A percentile compares a stretch with the other conserved stretches of the same genome.
Evolutionary conservation across 2,888 invertebrate species (phyloP).

Genomic region (Noctua comes): DNA sequence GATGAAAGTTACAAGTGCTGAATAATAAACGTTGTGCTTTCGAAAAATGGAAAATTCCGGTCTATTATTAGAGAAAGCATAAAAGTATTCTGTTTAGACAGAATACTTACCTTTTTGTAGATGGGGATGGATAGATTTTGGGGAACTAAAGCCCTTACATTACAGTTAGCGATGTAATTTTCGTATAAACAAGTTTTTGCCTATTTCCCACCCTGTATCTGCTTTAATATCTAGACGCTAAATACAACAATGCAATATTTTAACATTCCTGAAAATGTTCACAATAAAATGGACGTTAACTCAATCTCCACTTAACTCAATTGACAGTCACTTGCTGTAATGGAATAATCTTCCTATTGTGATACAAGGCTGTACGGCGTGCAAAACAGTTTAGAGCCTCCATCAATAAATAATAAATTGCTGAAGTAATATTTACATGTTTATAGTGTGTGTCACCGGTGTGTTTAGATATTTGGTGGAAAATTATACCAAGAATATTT

Average conservation of each 20-base stretch:
- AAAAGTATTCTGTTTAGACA: not conserved
- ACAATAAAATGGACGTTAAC: slow-evolving; percentile 33
- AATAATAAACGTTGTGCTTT: not conserved
- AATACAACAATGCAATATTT: not conserved
- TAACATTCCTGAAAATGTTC: slow-evolving; percentile 27
- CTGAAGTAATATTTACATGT: slow-evolving; percentile 46
- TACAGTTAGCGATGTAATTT: not conserved
- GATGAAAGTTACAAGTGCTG: not conserved
- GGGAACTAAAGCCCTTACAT: not conserved
- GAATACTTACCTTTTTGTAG: not conserved
- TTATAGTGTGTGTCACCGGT: not conserved
- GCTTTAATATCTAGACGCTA: not conserved
- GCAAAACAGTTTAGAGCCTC: slow-evolving; percentile 38
- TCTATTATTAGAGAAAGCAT: no score
- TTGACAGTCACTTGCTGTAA: slow-evolving; percentile 53
- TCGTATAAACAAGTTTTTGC: not conserved
- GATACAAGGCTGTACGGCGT: slow-evolving; percentile 44
- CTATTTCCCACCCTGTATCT: not conserved
- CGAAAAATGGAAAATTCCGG: not conserved
- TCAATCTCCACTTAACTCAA: slow-evolving; percentile 52
- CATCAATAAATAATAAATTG: slow-evolving; percentile 19
- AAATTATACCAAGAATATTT: not conserved
- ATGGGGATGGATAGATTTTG: not conserved
- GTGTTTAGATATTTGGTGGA: not conserved
- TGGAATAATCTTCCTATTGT: slow-evolving; percentile 60